Evolutionary conservation across 2,888 invertebrate species (phyloP).

Genomic region (Linnaemya vulpina): DNA sequence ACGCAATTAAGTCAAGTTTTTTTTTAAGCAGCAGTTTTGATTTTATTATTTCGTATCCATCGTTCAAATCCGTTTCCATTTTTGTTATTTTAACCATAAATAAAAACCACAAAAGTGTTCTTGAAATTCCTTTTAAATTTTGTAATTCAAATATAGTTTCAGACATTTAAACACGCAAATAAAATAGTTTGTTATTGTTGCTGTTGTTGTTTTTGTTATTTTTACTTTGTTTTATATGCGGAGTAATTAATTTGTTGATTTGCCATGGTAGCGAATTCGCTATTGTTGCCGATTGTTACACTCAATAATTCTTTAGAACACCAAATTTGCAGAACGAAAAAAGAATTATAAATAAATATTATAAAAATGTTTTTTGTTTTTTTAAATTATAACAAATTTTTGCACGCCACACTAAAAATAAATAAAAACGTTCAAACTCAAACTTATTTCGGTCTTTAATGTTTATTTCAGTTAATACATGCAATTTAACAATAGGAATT

Average conservation of each 20-base stretch:
- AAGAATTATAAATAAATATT: constrained; percentile 4
- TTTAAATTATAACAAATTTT: constrained; percentile 64
- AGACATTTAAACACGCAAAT: constrained; percentile 37
- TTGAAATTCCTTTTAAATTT: constrained; percentile 67
- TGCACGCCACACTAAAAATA: constrained; percentile 64
- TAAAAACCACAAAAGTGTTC: constrained; percentile 58
- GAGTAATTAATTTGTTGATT: constrained; percentile 67
- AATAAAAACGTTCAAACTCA: not conserved
- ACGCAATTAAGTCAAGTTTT: constrained; percentile 14
- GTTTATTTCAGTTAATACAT: constrained; percentile 29
- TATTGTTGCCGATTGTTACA: constrained; percentile 59
- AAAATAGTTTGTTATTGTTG: not conserved
- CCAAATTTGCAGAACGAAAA: constrained; percentile 43
- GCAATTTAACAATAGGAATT: constrained; percentile 52
- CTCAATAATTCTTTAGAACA: constrained; percentile 66
- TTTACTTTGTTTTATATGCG: constrained; percentile 4
- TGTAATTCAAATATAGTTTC: constrained; percentile 50
- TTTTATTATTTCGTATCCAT: not conserved
- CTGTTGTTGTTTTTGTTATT: not conserved
- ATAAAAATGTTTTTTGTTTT: no score
- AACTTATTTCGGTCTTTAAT: constrained; percentile 31
- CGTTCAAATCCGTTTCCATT: constrained; percentile 49
- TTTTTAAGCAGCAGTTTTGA: constrained; percentile 4
- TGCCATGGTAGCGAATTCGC: constrained; percentile 56
- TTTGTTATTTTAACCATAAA: constrained; percentile 25